Evolutionary conservation across 2,888 invertebrate species (phyloP).

Genomic region (Epinotia brunnichana): DNA sequence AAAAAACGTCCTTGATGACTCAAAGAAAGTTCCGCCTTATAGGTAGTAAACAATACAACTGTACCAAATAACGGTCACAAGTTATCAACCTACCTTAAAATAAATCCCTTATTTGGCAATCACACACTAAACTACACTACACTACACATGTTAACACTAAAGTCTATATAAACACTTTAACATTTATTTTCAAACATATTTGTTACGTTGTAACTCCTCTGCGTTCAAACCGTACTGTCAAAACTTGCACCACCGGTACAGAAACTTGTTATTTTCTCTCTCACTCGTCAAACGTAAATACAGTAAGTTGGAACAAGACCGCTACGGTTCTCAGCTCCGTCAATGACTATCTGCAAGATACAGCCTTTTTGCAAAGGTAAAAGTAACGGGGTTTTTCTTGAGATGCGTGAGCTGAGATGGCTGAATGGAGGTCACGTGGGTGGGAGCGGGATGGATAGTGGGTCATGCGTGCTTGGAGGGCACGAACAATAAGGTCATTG

Average conservation of each 20-base stretch:
- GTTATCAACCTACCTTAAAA: constrained; percentile 54
- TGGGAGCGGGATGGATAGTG: constrained; percentile 59
- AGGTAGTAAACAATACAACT: constrained; percentile 61
- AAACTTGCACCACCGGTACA: constrained; percentile 81
- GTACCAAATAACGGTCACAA: constrained; percentile 52
- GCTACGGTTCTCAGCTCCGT: constrained; percentile 42
- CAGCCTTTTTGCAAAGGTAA: constrained; percentile 82
- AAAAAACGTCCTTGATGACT: constrained; percentile 71
- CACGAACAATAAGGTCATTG: constrained; percentile 55
- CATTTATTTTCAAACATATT: constrained; percentile 56
- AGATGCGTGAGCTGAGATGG: constrained; percentile 78
- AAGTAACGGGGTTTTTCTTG: constrained; percentile 83
- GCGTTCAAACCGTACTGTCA: constrained; percentile 78
- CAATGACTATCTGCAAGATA: constrained; percentile 66
- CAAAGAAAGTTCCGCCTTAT: constrained; percentile 66
- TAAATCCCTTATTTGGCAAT: constrained; percentile 34
- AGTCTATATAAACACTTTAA: constrained; percentile 55
- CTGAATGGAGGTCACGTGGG: constrained; percentile 60
- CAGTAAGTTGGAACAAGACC: constrained; percentile 55
- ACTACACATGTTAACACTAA: constrained; percentile 48
- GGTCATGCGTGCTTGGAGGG: constrained; percentile 68
- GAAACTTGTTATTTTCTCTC: constrained; percentile 62
- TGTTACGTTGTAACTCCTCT: constrained; percentile 60
- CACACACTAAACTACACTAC: constrained; percentile 43
- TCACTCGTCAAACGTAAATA: constrained; percentile 44